Evolutionary conservation across 2,797 vertebrate genomes (phyloP).

Genomic region (Amblyopsis hoosieri): DNA sequence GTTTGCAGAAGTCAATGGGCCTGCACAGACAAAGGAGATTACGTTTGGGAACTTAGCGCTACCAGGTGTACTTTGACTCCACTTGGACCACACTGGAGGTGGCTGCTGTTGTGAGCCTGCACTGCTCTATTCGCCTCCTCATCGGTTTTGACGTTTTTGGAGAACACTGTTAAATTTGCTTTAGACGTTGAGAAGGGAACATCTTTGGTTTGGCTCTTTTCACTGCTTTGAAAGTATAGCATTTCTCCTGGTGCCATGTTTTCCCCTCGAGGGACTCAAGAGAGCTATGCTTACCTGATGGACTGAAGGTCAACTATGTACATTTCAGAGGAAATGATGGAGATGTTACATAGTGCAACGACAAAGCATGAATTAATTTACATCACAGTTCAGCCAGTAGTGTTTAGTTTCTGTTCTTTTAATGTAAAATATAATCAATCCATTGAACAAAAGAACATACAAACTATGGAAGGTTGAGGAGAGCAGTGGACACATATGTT

Average conservation of each 20-base stretch:
- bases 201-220: constrained; percentile 26
- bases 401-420: constrained; percentile 46
- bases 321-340: constrained; percentile 44
- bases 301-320: constrained; percentile 59
- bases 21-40: constrained; percentile 75
- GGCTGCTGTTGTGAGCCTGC: constrained; percentile 28
- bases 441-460: constrained; percentile 58
- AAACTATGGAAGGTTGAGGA: constrained; percentile 43
- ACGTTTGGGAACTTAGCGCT: constrained; percentile 71
- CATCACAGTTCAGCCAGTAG: constrained; percentile 9
- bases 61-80: constrained; percentile 75
- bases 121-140: constrained; percentile 24
- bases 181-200: constrained; percentile 16
- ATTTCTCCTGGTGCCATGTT: constrained; percentile 38
- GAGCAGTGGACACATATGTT: constrained; percentile 60
- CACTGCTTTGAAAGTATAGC: constrained; percentile 25
- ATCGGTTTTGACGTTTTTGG: constrained; percentile 28
- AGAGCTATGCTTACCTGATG: constrained; percentile 48
- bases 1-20: constrained; percentile 72
- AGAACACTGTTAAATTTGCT: constrained; percentile 42
- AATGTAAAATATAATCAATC: constrained; percentile 54
- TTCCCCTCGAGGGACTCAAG: constrained; percentile 46
- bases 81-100: constrained; percentile 63
- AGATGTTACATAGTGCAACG: constrained; percentile 41
- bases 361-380: constrained; percentile 16